These are phyloP conservation scores for Oasisia sp. DNA, from an alignment of 2,888 invertebrate species.

Conservation along the genomic window DNA sequence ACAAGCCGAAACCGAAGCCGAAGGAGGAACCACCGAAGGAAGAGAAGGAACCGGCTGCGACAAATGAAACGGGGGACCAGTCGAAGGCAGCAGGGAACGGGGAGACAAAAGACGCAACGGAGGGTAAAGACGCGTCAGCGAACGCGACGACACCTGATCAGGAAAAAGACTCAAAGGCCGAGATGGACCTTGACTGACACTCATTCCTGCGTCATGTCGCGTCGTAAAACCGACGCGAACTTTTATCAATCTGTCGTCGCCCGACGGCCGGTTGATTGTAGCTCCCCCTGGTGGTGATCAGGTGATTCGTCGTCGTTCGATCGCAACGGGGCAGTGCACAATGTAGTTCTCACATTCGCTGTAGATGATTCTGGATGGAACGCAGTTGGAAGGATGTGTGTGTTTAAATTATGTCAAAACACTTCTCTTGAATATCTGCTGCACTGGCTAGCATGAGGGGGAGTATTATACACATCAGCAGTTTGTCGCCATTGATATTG, in stretches of 20 bases:
- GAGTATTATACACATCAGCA: neutral
- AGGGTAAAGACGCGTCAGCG: neutral
- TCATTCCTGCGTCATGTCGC: conserved; percentile 22
- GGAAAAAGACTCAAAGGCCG: conserved; percentile 42
- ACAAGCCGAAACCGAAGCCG: conserved; percentile 92
- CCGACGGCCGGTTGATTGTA: neutral
- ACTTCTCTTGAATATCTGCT: neutral
- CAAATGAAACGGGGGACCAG: conserved; percentile 5
- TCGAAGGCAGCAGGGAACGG: neutral
- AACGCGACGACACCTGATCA: conserved; percentile 36
- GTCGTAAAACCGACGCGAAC: neutral
- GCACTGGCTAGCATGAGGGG: neutral
- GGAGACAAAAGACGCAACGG: neutral
- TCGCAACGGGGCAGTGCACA: neutral
- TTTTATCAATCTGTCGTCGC: neutral
- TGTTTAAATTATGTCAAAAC: neutral
- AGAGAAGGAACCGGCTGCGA: conserved; percentile 47
- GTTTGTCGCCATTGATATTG: neutral
- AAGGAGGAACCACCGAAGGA: conserved; percentile 78
- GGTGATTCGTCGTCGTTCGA: neutral
- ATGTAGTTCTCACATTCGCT: neutral
- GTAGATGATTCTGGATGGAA: neutral
- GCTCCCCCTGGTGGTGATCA: neutral
- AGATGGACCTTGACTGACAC: conserved; percentile 59
- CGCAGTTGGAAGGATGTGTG: neutral